Percentiles rank a stretch among this genome's conserved stretches.
Conservation (phyloP, 2,797 vertebrate genomes). For the Mormyrus proboscirostris region DNA sequence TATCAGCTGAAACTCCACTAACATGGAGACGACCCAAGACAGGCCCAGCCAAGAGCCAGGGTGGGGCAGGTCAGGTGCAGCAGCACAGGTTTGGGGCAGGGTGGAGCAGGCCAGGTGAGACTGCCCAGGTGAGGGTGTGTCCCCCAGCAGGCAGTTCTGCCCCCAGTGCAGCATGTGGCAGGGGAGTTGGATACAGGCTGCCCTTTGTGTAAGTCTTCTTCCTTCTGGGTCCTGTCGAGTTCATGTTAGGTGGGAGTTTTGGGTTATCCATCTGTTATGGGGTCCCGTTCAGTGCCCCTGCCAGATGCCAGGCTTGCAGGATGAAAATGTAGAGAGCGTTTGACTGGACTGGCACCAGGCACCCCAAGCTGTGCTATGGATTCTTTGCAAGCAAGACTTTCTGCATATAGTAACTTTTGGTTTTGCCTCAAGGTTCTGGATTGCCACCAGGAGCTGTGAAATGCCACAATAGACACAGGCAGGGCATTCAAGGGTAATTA, state of each 20-base stretch:
- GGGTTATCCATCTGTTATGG: background rate
- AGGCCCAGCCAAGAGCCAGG: slow-evolving; percentile 50
- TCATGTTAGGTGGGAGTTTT: background rate
- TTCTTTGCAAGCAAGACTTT: background rate
- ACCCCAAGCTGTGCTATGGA: background rate
- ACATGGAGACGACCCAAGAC: slow-evolving; percentile 83
- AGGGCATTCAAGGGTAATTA: background rate
- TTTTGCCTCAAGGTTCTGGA: background rate
- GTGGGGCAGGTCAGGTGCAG: slow-evolving; percentile 80
- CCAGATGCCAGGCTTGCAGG: background rate
- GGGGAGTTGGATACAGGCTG: background rate
- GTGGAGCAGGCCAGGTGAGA: background rate
- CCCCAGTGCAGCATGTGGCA: background rate
- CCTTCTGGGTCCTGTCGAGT: background rate
- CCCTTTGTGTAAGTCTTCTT: background rate
- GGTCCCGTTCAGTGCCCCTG: background rate
- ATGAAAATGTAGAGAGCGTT: background rate
- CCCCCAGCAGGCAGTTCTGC: background rate
- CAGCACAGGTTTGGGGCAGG: background rate
- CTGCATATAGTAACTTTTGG: background rate
- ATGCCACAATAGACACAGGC: background rate
- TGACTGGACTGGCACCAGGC: background rate
- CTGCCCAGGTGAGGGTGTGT: background rate
- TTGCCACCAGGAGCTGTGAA: background rate
- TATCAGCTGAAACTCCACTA: slow-evolving; percentile 86